These are phyloP conservation scores for Nesoenas mayeri DNA, from an alignment of 2,113 vertebrate genomes.

Conservation along the genomic window DNA sequence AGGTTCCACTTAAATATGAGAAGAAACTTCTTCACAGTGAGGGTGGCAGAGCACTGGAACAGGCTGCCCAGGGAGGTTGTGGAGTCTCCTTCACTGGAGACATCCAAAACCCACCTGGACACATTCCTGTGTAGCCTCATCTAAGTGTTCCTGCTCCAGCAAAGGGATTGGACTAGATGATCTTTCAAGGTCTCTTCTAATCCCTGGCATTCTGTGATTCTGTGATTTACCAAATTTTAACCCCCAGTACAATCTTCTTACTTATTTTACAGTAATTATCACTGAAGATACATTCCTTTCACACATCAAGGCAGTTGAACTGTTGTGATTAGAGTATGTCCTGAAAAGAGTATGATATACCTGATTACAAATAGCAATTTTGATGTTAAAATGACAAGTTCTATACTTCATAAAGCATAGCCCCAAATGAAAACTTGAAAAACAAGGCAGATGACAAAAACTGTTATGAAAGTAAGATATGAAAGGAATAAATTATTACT, in stretches of 20 bases:
- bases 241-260: background rate
- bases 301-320: background rate
- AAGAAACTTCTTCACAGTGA: too few species aligned
- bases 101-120: too few species aligned
- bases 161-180: too few species aligned
- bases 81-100: too few species aligned
- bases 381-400: background rate
- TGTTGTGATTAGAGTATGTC: background rate
- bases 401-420: background rate
- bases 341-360: background rate
- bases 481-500: background rate
- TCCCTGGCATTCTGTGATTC: too few species aligned
- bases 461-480: background rate
- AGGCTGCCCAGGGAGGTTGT: too few species aligned
- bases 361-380: background rate
- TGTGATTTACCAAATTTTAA: background rate
- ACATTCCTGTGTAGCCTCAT: too few species aligned
- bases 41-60: too few species aligned
- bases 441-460: background rate
- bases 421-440: background rate
- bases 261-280: background rate
- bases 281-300: background rate
- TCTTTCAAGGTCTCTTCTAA: too few species aligned
- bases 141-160: too few species aligned
- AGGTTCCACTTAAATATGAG: too few species aligned